phyloP scores from a whole-genome alignment of 1,140 invertebrate genomes.

The Drosophila littoralis region DNA sequence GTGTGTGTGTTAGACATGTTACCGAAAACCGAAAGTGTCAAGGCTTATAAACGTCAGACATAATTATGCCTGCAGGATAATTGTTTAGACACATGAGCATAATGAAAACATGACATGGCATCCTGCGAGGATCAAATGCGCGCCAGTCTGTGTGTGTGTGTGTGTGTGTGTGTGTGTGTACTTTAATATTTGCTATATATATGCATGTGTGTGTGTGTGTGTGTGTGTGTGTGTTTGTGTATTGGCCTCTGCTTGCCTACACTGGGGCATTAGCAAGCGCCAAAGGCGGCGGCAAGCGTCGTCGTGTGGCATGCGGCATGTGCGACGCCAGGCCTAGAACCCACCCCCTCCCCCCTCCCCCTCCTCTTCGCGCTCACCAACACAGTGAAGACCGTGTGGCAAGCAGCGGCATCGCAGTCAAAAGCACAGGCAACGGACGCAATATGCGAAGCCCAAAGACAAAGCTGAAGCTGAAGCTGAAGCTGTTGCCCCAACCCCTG shows the following conservation, averaged over 20 bases:
- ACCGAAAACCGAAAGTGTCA: slow-evolving; percentile 83
- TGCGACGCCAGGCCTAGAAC: not conserved
- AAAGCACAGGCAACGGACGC: slow-evolving; percentile 29
- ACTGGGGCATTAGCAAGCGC: slow-evolving; percentile 67
- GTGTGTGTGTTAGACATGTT: slow-evolving; percentile 60
- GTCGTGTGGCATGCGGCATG: slow-evolving; percentile 20
- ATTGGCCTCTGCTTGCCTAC: slow-evolving; percentile 43
- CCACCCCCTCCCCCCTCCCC: too few relatives aligned
- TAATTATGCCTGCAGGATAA: slow-evolving; percentile 84
- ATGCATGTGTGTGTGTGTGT: slow-evolving; percentile 14
- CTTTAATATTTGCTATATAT: slow-evolving; percentile 53
- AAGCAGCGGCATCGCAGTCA: slow-evolving; percentile 20
- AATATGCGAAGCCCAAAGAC: slow-evolving; percentile 1
- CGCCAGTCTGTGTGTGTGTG: not conserved
- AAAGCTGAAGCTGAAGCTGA: not conserved
- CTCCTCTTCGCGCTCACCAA: too few relatives aligned
- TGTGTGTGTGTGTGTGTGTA: slow-evolving; percentile 35
- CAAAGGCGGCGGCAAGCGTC: slow-evolving; percentile 56
- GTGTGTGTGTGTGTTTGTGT: slow-evolving; percentile 12
- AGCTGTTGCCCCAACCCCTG: not conserved
- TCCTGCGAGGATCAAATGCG: slow-evolving; percentile 76
- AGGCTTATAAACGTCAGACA: slow-evolving; percentile 83
- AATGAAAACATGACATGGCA: slow-evolving; percentile 84
- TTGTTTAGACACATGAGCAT: slow-evolving; percentile 84
- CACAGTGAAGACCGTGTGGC: slow-evolving; percentile 8